phyloP scores from a whole-genome alignment of 2,113 vertebrate species.

The Blennius ocellaris region DNA sequence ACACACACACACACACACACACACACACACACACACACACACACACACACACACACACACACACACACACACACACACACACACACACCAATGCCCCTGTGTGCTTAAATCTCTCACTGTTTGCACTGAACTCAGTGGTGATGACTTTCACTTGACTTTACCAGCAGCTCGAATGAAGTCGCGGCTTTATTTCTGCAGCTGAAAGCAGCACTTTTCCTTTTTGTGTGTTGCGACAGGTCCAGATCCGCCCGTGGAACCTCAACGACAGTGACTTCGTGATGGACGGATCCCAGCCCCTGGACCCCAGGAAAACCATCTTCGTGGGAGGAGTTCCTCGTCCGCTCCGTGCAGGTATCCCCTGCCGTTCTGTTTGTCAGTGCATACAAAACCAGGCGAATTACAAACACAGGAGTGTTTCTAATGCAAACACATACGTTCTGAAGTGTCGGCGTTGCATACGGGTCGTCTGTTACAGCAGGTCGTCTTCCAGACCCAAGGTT shows the following conservation, averaged over 20 bases:
- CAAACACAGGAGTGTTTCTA: constrained; percentile 21
- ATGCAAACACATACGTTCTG: constrained; percentile 22
- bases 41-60: constrained; percentile 8
- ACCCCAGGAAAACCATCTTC: constrained; percentile 99
- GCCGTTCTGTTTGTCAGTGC: neutral
- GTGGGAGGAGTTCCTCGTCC: constrained; percentile 98
- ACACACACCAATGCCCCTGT: constrained; percentile 8
- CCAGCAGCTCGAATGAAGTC: neutral
- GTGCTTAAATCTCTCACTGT: neutral
- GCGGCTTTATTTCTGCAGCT: neutral
- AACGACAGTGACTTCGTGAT: constrained; percentile 99
- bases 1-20: constrained; percentile 2
- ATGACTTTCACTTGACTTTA: constrained; percentile 28
- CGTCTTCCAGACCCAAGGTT: too few relatives aligned
- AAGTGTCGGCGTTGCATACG: neutral
- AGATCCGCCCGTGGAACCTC: constrained; percentile 99
- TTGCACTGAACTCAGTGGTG: neutral
- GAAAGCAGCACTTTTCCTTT: neutral
- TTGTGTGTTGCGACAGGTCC: constrained; percentile 85
- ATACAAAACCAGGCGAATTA: neutral
- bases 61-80: constrained; percentile 5
- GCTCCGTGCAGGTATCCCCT: constrained; percentile 91
- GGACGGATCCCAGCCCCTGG: constrained; percentile 98
- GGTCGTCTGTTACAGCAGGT: too few relatives aligned
- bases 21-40: constrained; percentile 4